Evolutionary conservation across 2,113 vertebrate genomes (phyloP).

Genomic region (Setophaga petechia): DNA sequence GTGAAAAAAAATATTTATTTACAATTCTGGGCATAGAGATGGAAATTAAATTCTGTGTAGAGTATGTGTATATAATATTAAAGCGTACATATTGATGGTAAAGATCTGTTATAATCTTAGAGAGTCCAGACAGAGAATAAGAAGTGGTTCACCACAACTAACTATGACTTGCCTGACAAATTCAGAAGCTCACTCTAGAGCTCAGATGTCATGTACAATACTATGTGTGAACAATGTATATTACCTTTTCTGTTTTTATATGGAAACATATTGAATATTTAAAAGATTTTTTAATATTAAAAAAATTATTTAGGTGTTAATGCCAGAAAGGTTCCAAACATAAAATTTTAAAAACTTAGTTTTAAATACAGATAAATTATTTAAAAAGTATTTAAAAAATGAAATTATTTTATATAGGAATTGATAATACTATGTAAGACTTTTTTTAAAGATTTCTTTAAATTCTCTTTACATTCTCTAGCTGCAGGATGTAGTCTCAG

Average conservation of each 20-base stretch:
- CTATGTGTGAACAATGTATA: slow-evolving; percentile 38
- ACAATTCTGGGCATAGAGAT: neutral
- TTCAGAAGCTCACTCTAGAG: slow-evolving; percentile 31
- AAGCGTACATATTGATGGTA: neutral
- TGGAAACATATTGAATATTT: slow-evolving; percentile 59
- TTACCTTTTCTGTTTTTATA: slow-evolving; percentile 29
- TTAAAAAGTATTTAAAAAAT: slow-evolving; percentile 11
- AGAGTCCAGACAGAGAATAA: neutral
- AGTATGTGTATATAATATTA: neutral
- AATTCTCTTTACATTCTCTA: slow-evolving; percentile 14
- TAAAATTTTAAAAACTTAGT: slow-evolving; percentile 15
- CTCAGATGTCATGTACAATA: slow-evolving; percentile 33
- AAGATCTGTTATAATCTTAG: neutral
- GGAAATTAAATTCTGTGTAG: neutral
- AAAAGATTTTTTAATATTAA: slow-evolving; percentile 45
- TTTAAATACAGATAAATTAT: slow-evolving; percentile 20
- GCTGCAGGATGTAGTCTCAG: neutral
- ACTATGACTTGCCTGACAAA: slow-evolving; percentile 5
- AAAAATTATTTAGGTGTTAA: slow-evolving; percentile 40
- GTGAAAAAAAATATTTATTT: slow-evolving; percentile 1
- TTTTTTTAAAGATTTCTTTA: slow-evolving; percentile 41
- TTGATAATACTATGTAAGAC: neutral
- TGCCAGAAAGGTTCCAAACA: neutral
- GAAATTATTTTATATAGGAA: slow-evolving; percentile 34
- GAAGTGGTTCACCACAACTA: neutral